Conservation (phyloP, 2,797 vertebrate genomes). For the Chelon labrosus region DNA sequence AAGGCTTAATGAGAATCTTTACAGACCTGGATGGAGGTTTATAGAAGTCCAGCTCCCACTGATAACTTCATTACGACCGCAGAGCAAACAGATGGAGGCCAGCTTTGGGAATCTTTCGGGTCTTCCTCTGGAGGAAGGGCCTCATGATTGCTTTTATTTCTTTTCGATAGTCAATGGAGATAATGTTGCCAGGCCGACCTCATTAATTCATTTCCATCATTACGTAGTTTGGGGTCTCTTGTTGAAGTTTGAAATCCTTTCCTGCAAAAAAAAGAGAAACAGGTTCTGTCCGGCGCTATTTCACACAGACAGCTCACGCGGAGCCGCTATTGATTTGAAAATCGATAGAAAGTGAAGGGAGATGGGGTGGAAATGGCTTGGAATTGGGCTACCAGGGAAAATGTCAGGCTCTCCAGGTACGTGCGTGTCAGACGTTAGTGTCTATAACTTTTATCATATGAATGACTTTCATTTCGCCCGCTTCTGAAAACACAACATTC, state of each 20-base stretch:
- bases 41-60: conserved; percentile 64
- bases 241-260: conserved; percentile 55
- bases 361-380: conserved; percentile 80
- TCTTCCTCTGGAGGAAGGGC: conserved; percentile 40
- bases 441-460: conserved; percentile 38
- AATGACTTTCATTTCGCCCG: not conserved
- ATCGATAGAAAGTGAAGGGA: conserved; percentile 86
- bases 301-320: conserved; percentile 67
- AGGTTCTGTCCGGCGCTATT: conserved; percentile 44
- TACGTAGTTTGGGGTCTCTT: conserved; percentile 28
- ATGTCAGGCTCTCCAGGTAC: conserved; percentile 66
- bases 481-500: conserved; percentile 5
- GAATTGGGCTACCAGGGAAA: conserved; percentile 67
- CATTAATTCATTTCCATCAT: conserved; percentile 73
- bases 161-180: conserved; percentile 49
- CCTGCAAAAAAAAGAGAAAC: conserved; percentile 10
- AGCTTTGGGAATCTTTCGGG: conserved; percentile 54
- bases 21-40: conserved; percentile 78
- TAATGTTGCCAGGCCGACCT: conserved; percentile 63
- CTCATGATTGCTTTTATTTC: conserved; percentile 64
- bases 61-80: conserved; percentile 72
- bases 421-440: conserved; percentile 56
- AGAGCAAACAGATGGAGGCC: conserved; percentile 66
- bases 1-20: conserved; percentile 83
- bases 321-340: conserved; percentile 84